phyloP scores from a whole-genome alignment of 1,140 invertebrate species.

The Octopus sinensis region DNA sequence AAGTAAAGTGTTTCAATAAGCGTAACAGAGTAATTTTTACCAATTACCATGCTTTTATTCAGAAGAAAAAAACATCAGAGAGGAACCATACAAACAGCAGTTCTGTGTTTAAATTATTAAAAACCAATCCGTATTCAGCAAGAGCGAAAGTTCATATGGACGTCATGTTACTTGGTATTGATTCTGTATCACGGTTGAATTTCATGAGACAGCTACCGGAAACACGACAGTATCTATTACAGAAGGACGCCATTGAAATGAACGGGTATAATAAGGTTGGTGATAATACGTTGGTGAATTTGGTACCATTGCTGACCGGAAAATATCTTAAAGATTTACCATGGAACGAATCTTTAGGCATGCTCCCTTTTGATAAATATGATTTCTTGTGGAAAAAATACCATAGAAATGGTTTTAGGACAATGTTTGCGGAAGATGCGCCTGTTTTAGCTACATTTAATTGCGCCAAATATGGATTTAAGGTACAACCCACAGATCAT shows the following conservation, averaged over 20 bases:
- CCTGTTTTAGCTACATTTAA: slow-evolving; percentile 55
- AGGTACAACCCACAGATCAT: slow-evolving; percentile 51
- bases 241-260: slow-evolving; percentile 21
- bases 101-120: background rate
- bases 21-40: background rate
- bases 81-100: background rate
- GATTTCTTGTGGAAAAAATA: slow-evolving; percentile 58
- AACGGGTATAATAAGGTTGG: slow-evolving; percentile 33
- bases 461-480: slow-evolving; percentile 51
- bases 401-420: slow-evolving; percentile 49
- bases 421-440: slow-evolving; percentile 56
- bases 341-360: slow-evolving; percentile 24
- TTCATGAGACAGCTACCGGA: slow-evolving; percentile 74
- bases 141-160: slow-evolving; percentile 14
- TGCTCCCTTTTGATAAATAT: slow-evolving; percentile 45
- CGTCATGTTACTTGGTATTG: slow-evolving; percentile 75
- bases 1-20: background rate
- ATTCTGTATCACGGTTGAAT: slow-evolving; percentile 77
- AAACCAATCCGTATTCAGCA: background rate
- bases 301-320: slow-evolving; percentile 30
- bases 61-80: slow-evolving; percentile 8
- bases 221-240: slow-evolving; percentile 63
- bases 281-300: slow-evolving; percentile 36
- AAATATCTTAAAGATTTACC: slow-evolving; percentile 33
- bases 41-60: slow-evolving; percentile 15